phyloP scores from a whole-genome alignment of 2,797 vertebrate species.

The Crocidura indochinensis region DNA sequence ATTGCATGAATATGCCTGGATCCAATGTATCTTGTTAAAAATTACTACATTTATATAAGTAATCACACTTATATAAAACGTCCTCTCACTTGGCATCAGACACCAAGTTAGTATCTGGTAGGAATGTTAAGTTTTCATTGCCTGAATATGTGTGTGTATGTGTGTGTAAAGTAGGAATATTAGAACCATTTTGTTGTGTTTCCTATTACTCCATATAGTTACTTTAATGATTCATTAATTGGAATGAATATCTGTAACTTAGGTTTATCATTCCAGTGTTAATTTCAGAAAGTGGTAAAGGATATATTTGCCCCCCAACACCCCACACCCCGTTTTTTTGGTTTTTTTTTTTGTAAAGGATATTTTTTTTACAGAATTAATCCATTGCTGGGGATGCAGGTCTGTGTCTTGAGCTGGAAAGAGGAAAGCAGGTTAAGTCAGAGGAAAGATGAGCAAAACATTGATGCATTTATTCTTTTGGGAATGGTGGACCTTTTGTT shows the following conservation, averaged over 20 bases:
- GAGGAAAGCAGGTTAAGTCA: not conserved
- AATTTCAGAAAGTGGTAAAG: conserved; percentile 42
- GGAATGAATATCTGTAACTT: not conserved
- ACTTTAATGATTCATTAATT: conserved; percentile 59
- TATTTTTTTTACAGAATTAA: conserved; percentile 30
- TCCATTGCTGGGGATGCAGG: not conserved
- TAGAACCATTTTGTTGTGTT: conserved; percentile 47
- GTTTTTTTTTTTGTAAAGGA: not conserved
- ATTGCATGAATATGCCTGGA: conserved; percentile 79
- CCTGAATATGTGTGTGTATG: conserved; percentile 57
- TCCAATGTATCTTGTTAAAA: conserved; percentile 80
- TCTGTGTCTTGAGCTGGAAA: not conserved
- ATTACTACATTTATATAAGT: conserved; percentile 80
- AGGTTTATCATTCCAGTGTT: conserved; percentile 37
- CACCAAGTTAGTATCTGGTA: conserved; percentile 79
- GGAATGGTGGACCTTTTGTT: not conserved
- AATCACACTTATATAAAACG: conserved; percentile 77
- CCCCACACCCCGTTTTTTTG: no score
- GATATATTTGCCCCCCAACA: not conserved
- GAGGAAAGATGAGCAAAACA: not conserved
- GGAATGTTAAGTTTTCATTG: conserved; percentile 76
- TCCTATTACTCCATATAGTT: conserved; percentile 29
- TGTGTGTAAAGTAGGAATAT: conserved; percentile 52
- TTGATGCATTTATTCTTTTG: not conserved
- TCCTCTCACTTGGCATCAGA: conserved; percentile 79